Evolutionary conservation across 2,888 invertebrate genomes (phyloP), one percentile per base, ranked within the genome.

Genomic region (Cistogaster globosa): DNA sequence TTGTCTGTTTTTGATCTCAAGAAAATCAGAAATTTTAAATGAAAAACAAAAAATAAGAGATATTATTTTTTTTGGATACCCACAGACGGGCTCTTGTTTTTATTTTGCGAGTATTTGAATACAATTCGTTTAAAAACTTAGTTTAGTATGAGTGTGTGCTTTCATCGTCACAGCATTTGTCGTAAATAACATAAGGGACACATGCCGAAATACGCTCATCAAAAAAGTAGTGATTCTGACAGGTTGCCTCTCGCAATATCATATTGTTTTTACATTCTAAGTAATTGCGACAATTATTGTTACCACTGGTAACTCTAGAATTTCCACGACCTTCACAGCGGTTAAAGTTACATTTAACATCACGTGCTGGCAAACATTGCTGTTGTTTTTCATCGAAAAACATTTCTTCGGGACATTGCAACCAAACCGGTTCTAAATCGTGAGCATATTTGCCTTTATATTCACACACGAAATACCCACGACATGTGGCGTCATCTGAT

Each of bases 291-390:
- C 91, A 91, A 58, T 90, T 85, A 48, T 89, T 89, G 0, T 55
- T 86, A 57, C 88, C 87, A 60, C 89, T 89, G 45, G 88, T 76
- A 3, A 92, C 91, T 22, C 87, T 48, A 48, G 69, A 78, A 0
- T 87, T 87, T 4, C 90, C 89, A 4, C 92, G 90, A 9, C 92
- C 91, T 0, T 92, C 92, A 42, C 92, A 92, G 1, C 92, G 90
- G 75, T 91, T 90, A 69, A 88, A 67, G 0, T 58, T 68, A 86
- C 92, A 91, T 7, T 87, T 80, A 18, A 89, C 89, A 2, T 87
- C 60, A 0, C 68, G 62, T 4, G 92, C 87, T 11, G 77, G n/a
- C 0, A 5, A 60, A 36, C 91, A 91, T 0, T 42, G 42, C 0
- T n/a, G 48, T 8, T 36, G 0, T 0, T 18, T 14, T 0, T 20